Evolutionary conservation across 2,888 invertebrate genomes (phyloP), one percentile per base, ranked within the genome.

Genomic region (Nycteola revayana): DNA sequence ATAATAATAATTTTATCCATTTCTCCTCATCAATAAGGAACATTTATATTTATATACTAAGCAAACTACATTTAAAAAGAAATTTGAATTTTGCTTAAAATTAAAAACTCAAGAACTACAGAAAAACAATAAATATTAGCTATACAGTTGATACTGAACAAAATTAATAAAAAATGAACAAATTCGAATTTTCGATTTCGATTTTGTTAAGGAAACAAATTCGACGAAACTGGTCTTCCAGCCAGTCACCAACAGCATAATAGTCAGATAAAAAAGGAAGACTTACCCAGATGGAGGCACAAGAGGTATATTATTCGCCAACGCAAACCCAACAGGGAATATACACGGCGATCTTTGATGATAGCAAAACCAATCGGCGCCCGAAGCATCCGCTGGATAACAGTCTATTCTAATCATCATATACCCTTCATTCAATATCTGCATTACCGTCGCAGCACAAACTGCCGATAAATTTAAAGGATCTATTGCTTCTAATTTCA

Each of bases 401-500:
- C 96, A 96, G 75, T 99, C 99, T 63, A 99, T 97, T 51, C 97
- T 67, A 43, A 99, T 96, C 97, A 98, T 98, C 77, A 99, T 93
- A 69, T 97, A 98, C 36, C 97, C 97, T 70, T 95, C 95, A 55
- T 94, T 93, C 18, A 98, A 82, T 32, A 98, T 97, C 82, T 95
- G 95, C 93, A 96, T 96, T 1, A 99, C 96, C 0, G 98, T 98
- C 1, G 98, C 98, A 0, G 97, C 98, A 74, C 97, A 97, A 37
- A 99, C 96, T 0, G 97, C 94, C 0, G 97, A 96, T 21, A 98
- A 87, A 77, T 99, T 98, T 1, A 99, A 87, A 0, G 99, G 99
- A 89, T 99, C 99, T 38, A 99, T 96, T 0, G 98, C 98, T 89
- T 99, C 99, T 21, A 99, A 85, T 77, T 98, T 98, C 96, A 97